phyloP scores from a whole-genome alignment of 1,140 invertebrate species.

The Mylabris phalerata region DNA sequence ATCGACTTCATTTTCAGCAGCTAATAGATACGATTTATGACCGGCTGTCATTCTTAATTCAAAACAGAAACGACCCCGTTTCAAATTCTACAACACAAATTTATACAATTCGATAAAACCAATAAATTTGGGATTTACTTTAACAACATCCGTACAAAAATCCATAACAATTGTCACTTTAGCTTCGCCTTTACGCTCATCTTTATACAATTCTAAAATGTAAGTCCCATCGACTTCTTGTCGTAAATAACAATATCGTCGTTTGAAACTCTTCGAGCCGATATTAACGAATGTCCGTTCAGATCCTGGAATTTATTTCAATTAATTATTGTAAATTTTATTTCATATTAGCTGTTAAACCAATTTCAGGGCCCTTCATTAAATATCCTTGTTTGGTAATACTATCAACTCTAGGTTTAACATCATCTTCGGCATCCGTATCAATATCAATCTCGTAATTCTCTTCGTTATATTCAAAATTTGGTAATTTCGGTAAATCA shows the following conservation, averaged over 20 bases:
- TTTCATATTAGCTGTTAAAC: slow-evolving; percentile 16
- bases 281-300: slow-evolving; percentile 81
- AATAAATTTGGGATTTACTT: slow-evolving; percentile 47
- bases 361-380: slow-evolving; percentile 82
- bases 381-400: slow-evolving; percentile 85
- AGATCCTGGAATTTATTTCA: slow-evolving; percentile 42
- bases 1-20: slow-evolving; percentile 79
- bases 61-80: slow-evolving; percentile 80
- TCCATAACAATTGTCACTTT: slow-evolving; percentile 91
- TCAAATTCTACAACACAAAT: slow-evolving; percentile 59
- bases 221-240: slow-evolving; percentile 87
- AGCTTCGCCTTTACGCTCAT: slow-evolving; percentile 82
- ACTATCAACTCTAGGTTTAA: slow-evolving; percentile 56
- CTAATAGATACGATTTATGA: slow-evolving; percentile 75
- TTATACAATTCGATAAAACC: neutral
- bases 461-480: slow-evolving; percentile 66
- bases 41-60: slow-evolving; percentile 78
- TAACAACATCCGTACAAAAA: slow-evolving; percentile 80
- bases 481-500: slow-evolving; percentile 69
- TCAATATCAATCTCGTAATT: slow-evolving; percentile 83
- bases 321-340: neutral
- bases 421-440: slow-evolving; percentile 70
- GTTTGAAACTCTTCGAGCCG: slow-evolving; percentile 84
- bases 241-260: slow-evolving; percentile 79
- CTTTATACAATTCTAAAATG: slow-evolving; percentile 86